Conservation (phyloP, 2,888 invertebrate species). For the Ligdia adustata region DNA sequence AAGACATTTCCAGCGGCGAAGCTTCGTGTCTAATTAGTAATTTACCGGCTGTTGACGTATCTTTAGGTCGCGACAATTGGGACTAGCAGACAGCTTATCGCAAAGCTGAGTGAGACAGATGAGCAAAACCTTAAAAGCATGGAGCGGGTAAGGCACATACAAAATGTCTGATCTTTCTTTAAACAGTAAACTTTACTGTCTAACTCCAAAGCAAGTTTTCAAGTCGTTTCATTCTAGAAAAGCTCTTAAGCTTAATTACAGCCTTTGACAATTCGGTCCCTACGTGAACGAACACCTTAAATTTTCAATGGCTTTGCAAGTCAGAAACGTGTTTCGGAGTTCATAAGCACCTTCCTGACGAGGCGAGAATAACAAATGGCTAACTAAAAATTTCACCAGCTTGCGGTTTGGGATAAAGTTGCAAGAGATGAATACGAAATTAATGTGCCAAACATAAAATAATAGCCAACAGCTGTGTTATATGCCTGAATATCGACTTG, state of each 20-base stretch:
- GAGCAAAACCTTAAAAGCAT: background rate
- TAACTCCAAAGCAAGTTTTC: constrained; percentile 2
- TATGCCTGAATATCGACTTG: too few species aligned
- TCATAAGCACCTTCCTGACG: constrained; percentile 22
- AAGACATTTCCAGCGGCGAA: constrained; percentile 33
- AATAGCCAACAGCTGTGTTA: background rate
- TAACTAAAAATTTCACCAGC: constrained; percentile 22
- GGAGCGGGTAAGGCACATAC: constrained; percentile 1
- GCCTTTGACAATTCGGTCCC: constrained; percentile 10
- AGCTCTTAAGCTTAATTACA: constrained; percentile 17
- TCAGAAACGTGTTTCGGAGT: constrained; percentile 15
- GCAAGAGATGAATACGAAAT: constrained; percentile 25
- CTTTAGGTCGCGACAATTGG: constrained; percentile 20
- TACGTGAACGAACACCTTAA: constrained; percentile 11
- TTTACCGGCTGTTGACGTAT: constrained; percentile 50
- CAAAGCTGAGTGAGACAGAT: constrained; percentile 5
- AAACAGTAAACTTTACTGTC: background rate
- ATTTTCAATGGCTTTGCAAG: constrained; percentile 23
- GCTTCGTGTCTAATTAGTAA: constrained; percentile 47
- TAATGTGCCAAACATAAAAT: constrained; percentile 7
- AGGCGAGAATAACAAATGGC: constrained; percentile 22
- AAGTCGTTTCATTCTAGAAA: constrained; percentile 5
- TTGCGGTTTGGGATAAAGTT: constrained; percentile 20
- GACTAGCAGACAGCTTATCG: background rate
- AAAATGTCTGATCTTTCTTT: constrained; percentile 3